Evolutionary conservation across 23 tunicate species (phyloP), one percentile per base, ranked within the genome.

Genomic region (Halocynthia roretzi): DNA sequence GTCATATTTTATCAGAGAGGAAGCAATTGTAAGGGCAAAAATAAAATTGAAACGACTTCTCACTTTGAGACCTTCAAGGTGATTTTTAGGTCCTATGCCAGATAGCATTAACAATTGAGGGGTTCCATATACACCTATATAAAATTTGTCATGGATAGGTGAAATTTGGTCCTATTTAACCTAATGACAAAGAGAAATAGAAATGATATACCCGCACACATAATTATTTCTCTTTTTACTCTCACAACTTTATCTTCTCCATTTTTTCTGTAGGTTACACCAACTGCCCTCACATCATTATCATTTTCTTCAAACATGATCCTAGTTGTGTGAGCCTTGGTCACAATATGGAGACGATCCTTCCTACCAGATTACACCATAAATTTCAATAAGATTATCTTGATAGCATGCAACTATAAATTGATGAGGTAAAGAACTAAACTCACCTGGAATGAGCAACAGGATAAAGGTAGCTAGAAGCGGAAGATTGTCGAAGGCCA

Each of bases 101-200:
- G 86, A 82, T 54, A 82, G 68, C 86, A 82, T 74, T 6, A 82
- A 64, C 62, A 82, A 61, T 0, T 82, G 86, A 7, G 86, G 86
- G 5, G 70, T 82, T 74, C 79, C 86, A 31, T 74, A 61, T 0
- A 55, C 73, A 50, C 86, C 78, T 74, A 2, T 22, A 56, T 19
- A 10, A 54, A 11, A 67, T 67, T 15, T 67, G 20, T 67, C 11
- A 31, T 31, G 44, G 44, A 31, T 31, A 31, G 4, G 48, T 0
- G 21, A 2, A 2, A 12, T 15, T 68, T 1, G n/a, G 19, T 68
- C 5, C 1, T 1, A 71, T n/a, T n/a, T n/a, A 71, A 71, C 12
- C 15, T 1, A 58, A 58, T 58, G 63, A 58, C 15, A 58, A 58
- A 58, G 2, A 1, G 2, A 15, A 58, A 58, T 1, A 14, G 17